These are phyloP conservation scores for Myioborus miniatus DNA, from an alignment of 2,797 vertebrate species.

Conservation along the genomic window DNA sequence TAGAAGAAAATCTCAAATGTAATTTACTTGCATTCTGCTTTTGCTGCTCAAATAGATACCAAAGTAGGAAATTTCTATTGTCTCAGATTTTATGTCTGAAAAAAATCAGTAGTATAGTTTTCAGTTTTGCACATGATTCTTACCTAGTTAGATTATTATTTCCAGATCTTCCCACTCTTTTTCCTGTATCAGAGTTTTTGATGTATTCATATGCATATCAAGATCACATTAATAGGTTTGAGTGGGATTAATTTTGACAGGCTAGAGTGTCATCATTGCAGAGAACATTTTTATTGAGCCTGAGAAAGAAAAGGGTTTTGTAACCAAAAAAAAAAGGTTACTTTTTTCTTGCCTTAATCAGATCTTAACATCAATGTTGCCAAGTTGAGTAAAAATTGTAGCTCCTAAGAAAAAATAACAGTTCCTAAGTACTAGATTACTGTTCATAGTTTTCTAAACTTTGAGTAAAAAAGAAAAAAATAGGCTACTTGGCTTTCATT, in stretches of 20 bases:
- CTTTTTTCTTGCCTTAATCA: neutral
- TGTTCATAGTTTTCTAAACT: neutral
- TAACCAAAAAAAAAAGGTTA: neutral
- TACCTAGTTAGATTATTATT: neutral
- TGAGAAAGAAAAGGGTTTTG: neutral
- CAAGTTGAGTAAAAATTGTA: neutral
- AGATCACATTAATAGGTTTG: neutral
- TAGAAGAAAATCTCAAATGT: neutral
- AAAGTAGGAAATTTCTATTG: neutral
- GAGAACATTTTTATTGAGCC: neutral
- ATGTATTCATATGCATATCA: neutral
- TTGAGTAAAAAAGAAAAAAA: neutral
- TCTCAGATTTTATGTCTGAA: neutral
- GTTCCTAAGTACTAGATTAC: neutral
- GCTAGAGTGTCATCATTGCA: neutral
- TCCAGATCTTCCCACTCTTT: neutral
- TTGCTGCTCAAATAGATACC: neutral
- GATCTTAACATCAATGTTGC: neutral
- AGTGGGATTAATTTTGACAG: neutral
- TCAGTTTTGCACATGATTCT: neutral
- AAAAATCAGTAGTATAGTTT: neutral
- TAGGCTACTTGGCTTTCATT: neutral
- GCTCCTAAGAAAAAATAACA: neutral
- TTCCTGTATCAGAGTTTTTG: neutral
- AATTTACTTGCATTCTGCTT: neutral